phyloP scores from a whole-genome alignment of 1,140 invertebrate species.

The Cydia strobilella region DNA sequence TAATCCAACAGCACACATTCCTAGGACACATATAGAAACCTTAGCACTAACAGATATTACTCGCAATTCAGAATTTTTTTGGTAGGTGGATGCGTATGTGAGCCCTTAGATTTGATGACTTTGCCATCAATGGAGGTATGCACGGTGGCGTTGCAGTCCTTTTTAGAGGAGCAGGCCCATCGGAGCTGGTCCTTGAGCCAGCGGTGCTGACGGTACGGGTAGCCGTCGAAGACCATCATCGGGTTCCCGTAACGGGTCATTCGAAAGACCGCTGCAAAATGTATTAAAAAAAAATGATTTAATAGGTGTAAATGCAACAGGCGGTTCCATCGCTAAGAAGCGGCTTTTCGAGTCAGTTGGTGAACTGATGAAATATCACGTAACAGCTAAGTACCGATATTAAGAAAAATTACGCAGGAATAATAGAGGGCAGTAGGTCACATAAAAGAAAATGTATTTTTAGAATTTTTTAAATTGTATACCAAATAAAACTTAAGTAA shows the following conservation, averaged over 20 bases:
- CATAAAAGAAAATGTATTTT: no score
- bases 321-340: no score
- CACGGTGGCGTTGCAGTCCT: conserved; percentile 17
- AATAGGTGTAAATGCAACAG: no score
- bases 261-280: conserved; percentile 3
- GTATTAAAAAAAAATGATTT: not conserved
- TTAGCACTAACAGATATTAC: not conserved
- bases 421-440: no score
- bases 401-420: no score
- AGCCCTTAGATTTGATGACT: not conserved
- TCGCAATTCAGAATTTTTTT: not conserved
- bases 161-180: conserved; percentile 30
- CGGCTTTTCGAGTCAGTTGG: no score
- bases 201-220: conserved; percentile 7
- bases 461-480: no score
- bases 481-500: no score
- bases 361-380: no score
- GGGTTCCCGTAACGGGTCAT: conserved; percentile 1
- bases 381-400: no score
- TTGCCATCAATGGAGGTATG: conserved; percentile 1
- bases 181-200: not conserved
- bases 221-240: conserved; percentile 19
- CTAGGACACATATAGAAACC: no score
- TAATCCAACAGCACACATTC: no score
- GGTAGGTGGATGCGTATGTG: not conserved